Evolutionary conservation across 1,140 invertebrate genomes (phyloP).

Genomic region (Eulimnadia texana): DNA sequence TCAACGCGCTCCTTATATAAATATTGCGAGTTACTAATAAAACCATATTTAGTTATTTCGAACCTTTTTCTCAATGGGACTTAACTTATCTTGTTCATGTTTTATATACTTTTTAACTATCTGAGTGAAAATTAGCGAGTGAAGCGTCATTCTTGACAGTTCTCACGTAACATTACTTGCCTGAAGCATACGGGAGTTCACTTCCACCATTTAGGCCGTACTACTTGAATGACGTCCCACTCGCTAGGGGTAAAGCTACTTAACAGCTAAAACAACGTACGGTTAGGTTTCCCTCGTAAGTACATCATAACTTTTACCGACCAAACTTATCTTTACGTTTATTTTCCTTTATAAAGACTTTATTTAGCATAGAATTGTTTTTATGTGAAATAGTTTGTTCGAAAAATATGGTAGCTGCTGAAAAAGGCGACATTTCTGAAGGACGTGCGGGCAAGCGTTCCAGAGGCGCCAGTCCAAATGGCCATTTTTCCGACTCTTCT

Average conservation of each 20-base stretch:
- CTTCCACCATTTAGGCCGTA: background rate
- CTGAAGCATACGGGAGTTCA: background rate
- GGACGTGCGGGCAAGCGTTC: slow-evolving; percentile 48
- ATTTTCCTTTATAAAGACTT: no score
- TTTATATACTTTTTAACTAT: background rate
- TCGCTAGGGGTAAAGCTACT: background rate
- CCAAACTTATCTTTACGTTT: background rate
- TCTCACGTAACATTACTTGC: background rate
- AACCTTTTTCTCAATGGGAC: no score
- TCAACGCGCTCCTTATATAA: no score
- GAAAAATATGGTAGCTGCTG: background rate
- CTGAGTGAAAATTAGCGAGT: background rate
- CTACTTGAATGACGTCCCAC: background rate
- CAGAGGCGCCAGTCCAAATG: slow-evolving; percentile 73
- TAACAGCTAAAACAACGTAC: background rate
- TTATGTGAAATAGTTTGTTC: background rate
- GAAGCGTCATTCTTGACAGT: background rate
- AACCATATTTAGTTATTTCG: no score
- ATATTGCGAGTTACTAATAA: no score
- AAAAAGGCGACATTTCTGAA: background rate
- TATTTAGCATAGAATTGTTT: background rate
- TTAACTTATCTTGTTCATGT: no score
- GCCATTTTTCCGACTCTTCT: slow-evolving; percentile 21
- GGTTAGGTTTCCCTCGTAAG: background rate
- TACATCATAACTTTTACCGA: background rate